A percentile compares a stretch with the other conserved stretches of the same genome.
phyloP scores from a whole-genome alignment of 2,888 invertebrate species.

The Stenichneumon culpator region DNA sequence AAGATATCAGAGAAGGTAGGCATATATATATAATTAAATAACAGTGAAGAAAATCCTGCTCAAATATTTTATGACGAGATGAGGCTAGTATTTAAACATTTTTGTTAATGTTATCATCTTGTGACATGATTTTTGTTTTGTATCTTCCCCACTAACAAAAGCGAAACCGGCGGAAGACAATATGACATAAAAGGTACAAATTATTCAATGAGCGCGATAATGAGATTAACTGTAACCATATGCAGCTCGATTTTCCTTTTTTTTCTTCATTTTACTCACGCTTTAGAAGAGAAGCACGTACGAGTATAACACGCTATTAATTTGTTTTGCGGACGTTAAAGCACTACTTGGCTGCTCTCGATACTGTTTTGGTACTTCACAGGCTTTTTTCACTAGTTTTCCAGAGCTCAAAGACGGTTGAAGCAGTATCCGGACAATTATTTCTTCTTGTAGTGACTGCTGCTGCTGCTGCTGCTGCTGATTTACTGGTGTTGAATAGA shows the following conservation, averaged over 20 bases:
- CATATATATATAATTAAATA: slow-evolving; percentile 28
- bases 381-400: slow-evolving; percentile 23
- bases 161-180: slow-evolving; percentile 83
- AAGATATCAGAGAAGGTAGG: slow-evolving; percentile 83
- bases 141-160: slow-evolving; percentile 76
- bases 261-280: slow-evolving; percentile 29
- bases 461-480: neutral
- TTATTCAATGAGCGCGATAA: slow-evolving; percentile 65
- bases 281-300: slow-evolving; percentile 43
- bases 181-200: slow-evolving; percentile 83
- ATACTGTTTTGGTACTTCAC: slow-evolving; percentile 11
- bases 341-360: slow-evolving; percentile 33
- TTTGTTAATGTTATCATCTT: slow-evolving; percentile 48
- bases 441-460: slow-evolving; percentile 6
- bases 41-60: neutral
- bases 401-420: slow-evolving; percentile 5
- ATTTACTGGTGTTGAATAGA: neutral
- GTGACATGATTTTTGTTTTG: slow-evolving; percentile 73
- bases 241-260: slow-evolving; percentile 21
- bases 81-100: neutral
- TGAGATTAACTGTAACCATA: slow-evolving; percentile 19
- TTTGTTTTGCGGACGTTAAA: slow-evolving; percentile 13
- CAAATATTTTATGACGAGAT: neutral
- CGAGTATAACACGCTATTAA: slow-evolving; percentile 21
- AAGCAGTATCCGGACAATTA: slow-evolving; percentile 2